Evolutionary conservation across 2,888 invertebrate species (phyloP).

Genomic region (Chrysolina haemoptera): DNA sequence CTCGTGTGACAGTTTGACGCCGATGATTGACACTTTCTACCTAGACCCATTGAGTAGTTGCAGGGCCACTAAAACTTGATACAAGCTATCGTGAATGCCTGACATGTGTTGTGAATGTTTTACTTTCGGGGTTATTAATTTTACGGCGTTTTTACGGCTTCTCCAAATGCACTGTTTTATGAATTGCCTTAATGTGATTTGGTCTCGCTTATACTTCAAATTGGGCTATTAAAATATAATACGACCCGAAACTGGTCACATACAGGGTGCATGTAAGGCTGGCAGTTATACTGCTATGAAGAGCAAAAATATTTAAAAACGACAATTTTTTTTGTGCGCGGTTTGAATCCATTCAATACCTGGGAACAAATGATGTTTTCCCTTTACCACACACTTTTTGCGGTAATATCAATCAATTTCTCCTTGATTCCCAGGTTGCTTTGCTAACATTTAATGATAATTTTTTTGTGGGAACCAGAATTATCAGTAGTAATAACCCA

Average conservation of each 20-base stretch:
- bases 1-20: conserved; percentile 55
- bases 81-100: conserved; percentile 23
- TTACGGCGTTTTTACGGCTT: conserved; percentile 19
- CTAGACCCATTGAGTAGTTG: conserved; percentile 29
- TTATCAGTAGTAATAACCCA: too few species aligned
- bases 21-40: conserved; percentile 54
- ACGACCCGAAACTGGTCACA: background rate
- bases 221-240: conserved; percentile 19
- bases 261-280: conserved; percentile 2
- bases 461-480: too few species aligned
- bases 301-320: too few species aligned
- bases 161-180: conserved; percentile 16
- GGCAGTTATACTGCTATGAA: too few species aligned
- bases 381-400: too few species aligned
- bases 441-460: too few species aligned
- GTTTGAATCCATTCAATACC: too few species aligned
- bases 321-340: too few species aligned
- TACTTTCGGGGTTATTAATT: conserved; percentile 13
- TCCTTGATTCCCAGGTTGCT: too few species aligned
- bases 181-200: conserved; percentile 23
- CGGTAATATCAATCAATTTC: too few species aligned
- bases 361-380: too few species aligned
- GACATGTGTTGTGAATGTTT: conserved; percentile 20
- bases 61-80: conserved; percentile 40
- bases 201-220: conserved; percentile 21